phyloP scores from a whole-genome alignment of 2,797 vertebrate genomes.

The Dryobates pubescens region DNA sequence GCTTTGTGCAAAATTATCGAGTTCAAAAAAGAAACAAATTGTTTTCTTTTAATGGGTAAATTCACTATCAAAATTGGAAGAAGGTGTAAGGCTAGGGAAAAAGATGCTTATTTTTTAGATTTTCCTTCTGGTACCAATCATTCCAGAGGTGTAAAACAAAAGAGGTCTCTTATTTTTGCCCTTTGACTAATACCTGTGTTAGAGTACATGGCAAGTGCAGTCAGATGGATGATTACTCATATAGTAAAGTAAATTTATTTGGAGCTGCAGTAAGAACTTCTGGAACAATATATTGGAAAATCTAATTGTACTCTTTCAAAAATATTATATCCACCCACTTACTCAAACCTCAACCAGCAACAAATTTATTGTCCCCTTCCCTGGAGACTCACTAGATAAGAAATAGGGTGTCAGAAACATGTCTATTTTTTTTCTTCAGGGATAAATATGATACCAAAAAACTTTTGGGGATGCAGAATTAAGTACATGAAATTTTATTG shows the following conservation, averaged over 20 bases:
- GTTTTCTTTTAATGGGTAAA: not conserved
- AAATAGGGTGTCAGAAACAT: not conserved
- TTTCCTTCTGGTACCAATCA: not conserved
- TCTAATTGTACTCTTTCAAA: not conserved
- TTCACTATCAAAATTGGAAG: not conserved
- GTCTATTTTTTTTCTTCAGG: slow-evolving; percentile 4
- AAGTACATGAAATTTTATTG: not conserved
- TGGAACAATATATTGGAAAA: not conserved
- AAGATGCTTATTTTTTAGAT: not conserved
- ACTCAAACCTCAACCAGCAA: not conserved
- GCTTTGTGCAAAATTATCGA: rapidly evolving
- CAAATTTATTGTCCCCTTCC: not conserved
- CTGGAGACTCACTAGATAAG: not conserved
- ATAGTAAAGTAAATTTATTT: not conserved
- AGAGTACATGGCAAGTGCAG: not conserved
- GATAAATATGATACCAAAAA: no score
- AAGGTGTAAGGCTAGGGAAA: not conserved
- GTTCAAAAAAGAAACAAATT: not conserved
- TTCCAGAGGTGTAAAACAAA: not conserved
- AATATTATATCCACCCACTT: not conserved
- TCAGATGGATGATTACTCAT: not conserved
- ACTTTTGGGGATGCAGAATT: not conserved
- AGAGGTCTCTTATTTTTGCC: not conserved
- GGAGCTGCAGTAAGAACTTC: not conserved
- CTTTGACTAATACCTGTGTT: not conserved